These are phyloP conservation scores for Andrena trimmerana DNA, from an alignment of 2,888 invertebrate genomes.

Conservation along the genomic window DNA sequence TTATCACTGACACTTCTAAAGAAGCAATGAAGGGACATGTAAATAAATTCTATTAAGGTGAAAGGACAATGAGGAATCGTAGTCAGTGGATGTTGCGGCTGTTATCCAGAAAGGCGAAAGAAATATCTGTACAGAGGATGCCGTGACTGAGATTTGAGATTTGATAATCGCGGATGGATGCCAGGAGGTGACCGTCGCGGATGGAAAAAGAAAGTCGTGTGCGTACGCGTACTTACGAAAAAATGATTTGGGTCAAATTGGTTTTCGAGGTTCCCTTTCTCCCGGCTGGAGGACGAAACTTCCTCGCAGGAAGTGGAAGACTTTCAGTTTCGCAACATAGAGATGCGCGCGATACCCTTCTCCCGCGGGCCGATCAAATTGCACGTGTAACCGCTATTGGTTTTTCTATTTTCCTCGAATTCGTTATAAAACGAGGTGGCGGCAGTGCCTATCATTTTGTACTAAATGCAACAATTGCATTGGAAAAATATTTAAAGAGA, in stretches of 20 bases:
- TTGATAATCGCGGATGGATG: background rate
- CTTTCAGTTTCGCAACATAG: conserved; percentile 69
- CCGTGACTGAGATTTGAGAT: background rate
- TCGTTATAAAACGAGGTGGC: background rate
- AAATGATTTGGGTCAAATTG: conserved; percentile 70
- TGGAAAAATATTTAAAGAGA: too few relatives aligned
- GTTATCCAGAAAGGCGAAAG: background rate
- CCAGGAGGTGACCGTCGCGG: background rate
- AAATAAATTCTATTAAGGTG: too few relatives aligned
- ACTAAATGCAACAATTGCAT: background rate
- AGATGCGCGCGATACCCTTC: conserved; percentile 40
- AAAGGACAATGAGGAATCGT: too few relatives aligned
- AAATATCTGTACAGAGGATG: background rate
- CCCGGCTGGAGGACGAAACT: conserved; percentile 47
- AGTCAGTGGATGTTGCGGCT: background rate
- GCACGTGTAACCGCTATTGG: conserved; percentile 5
- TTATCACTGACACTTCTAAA: too few relatives aligned
- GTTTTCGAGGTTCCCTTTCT: conserved; percentile 67
- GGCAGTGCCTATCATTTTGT: background rate
- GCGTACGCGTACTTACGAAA: conserved; percentile 24
- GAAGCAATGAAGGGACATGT: too few relatives aligned
- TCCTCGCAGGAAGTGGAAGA: conserved; percentile 63
- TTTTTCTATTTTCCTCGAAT: conserved; percentile 7
- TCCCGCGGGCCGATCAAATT: background rate
- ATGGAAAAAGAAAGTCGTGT: conserved; percentile 50